Evolutionary conservation across 2,113 vertebrate genomes (phyloP).

Genomic region (Hemibagrus wyckioides): DNA sequence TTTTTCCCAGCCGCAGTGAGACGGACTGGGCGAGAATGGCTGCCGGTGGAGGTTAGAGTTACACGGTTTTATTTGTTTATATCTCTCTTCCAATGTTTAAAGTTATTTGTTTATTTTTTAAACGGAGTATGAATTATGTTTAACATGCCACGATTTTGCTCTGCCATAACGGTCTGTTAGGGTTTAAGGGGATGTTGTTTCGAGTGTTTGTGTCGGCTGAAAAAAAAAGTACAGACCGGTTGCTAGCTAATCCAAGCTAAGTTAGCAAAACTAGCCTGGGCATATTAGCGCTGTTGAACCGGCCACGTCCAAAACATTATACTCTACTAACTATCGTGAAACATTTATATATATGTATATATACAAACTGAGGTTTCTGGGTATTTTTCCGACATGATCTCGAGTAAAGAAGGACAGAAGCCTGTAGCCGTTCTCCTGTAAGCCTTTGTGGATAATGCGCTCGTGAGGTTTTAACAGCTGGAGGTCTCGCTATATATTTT

Average conservation of each 20-base stretch:
- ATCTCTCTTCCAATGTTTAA: constrained; percentile 57
- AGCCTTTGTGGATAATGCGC: neutral
- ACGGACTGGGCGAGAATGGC: constrained; percentile 89
- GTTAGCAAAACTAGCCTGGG: constrained; percentile 4
- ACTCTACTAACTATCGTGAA: neutral
- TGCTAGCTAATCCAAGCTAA: neutral
- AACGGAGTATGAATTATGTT: neutral
- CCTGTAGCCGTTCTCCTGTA: neutral
- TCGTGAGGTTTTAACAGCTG: neutral
- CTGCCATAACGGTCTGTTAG: neutral
- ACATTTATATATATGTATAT: neutral
- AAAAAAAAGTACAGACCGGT: neutral
- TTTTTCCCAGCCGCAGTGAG: constrained; percentile 71
- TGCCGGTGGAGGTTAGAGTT: constrained; percentile 92
- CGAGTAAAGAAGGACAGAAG: neutral
- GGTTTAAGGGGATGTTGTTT: neutral
- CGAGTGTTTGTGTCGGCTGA: neutral
- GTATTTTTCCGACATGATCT: neutral
- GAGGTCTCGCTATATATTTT: too few species aligned
- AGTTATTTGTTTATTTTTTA: constrained; percentile 30
- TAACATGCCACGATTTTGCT: neutral
- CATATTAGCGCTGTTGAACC: neutral
- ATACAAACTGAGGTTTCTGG: neutral
- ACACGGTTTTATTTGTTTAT: constrained; percentile 55
- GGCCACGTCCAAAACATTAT: neutral